phyloP scores from a whole-genome alignment of 2,888 invertebrate species.

The Lasiommata megera region DNA sequence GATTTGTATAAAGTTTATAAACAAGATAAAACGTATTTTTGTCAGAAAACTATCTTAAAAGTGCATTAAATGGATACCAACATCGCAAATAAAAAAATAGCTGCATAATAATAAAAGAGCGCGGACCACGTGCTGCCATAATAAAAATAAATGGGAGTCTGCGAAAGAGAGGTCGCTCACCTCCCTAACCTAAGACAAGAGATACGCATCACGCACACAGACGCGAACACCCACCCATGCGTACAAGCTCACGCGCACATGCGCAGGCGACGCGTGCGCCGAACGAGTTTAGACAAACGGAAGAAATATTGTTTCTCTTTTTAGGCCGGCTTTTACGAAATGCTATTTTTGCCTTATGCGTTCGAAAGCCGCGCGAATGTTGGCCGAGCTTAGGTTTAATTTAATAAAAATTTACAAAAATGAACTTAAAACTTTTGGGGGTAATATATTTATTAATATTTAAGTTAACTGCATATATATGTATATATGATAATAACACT shows the following conservation, averaged over 20 bases:
- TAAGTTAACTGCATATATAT: too few relatives aligned
- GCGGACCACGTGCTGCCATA: slow-evolving; percentile 73
- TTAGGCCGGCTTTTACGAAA: slow-evolving; percentile 64
- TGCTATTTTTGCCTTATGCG: slow-evolving; percentile 29
- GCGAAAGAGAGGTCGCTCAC: slow-evolving; percentile 78
- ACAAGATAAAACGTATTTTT: too few relatives aligned
- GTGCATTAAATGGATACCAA: too few relatives aligned
- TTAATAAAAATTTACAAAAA: neutral
- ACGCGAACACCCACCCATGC: slow-evolving; percentile 42
- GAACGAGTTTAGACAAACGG: slow-evolving; percentile 80
- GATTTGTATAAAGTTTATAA: too few relatives aligned
- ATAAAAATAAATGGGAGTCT: slow-evolving; percentile 79
- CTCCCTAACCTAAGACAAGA: slow-evolving; percentile 82
- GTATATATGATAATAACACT: too few relatives aligned
- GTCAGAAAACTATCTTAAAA: too few relatives aligned
- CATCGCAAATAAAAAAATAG: too few relatives aligned
- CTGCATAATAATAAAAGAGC: slow-evolving; percentile 62
- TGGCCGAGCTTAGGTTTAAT: neutral
- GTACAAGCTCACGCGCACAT: slow-evolving; percentile 54
- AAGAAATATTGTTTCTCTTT: slow-evolving; percentile 79
- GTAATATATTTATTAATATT: too few relatives aligned
- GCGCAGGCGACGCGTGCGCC: slow-evolving; percentile 64
- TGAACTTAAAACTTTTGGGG: too few relatives aligned
- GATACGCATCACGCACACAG: slow-evolving; percentile 67
- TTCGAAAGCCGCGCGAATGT: neutral